Base-by-base conservation (phyloP, 2,888 invertebrate genomes). In the Sarcophaga variegata region DNA sequence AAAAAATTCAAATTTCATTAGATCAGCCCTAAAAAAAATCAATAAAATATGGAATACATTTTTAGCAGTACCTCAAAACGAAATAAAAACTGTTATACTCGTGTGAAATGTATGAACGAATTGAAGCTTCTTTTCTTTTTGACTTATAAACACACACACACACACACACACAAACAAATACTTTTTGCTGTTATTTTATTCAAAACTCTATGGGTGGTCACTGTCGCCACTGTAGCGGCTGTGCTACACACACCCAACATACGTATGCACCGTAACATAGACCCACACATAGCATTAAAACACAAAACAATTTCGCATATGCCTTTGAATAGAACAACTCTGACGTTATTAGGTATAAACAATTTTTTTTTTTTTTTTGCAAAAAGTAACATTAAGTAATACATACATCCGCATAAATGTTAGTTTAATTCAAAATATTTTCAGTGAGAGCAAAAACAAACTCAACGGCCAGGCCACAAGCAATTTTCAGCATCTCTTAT, bases 211-310 rank as follows among this genome's bases (percentile, higher is more conserved):
- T 88, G 88, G 89, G 88, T 88, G 89, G 88, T 83, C 88, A 86
- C 80, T 88, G 89, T 89, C 89, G 89, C 88, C 89, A 85, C 86
- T 84, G 84, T 88, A 86, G 86, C 66, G 86, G 75, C 83, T 70
- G 82, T 66, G 37, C 8, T 37, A 37, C 78, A 71, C 59, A 69
- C 78, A 74, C 72, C 67, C 75, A 70, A 70, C 4, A 47, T 64
- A 75, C 69, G 49, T 59, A 77, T n/a, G 54, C 70, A 70, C 60
- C 22, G 20, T 74, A 17, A 54, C 20, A 64, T 25, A n/a, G 27
- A 47, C 25, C 62, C 67, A 74, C 45, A 27, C 22, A n/a, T 11
- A 72, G 66, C 22, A 2, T 22, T 60, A 25, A 27, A 49, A 17
- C 12, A 8, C 64, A 69, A 22, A 49, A 62, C 63, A 63, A 81